Percentiles rank a stretch among this genome's conserved stretches.
Conservation (phyloP, 2,888 invertebrate genomes). For the Caenorhabditis virilis region DNA sequence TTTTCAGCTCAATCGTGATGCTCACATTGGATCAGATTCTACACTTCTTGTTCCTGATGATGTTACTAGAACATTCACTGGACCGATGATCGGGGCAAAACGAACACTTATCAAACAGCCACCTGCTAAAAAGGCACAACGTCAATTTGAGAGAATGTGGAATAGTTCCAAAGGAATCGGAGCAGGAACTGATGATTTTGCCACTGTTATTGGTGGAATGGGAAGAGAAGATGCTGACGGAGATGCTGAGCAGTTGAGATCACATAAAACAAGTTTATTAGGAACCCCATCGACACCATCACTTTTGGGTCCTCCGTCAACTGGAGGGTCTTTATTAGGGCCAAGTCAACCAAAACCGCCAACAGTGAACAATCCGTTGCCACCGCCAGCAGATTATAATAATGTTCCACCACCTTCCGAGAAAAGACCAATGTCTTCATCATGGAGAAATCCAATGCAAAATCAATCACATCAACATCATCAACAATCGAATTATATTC, state of each 20-base stretch:
- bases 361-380: conserved; percentile 6
- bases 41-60: conserved; percentile 48
- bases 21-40: conserved; percentile 11
- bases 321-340: conserved; percentile 24
- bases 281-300: conserved; percentile 16
- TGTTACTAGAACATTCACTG: conserved; percentile 34
- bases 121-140: conserved; percentile 66
- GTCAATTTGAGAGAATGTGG: conserved; percentile 68
- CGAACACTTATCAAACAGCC: conserved; percentile 67
- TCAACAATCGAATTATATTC: not conserved
- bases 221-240: conserved; percentile 24
- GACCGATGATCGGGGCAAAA: conserved; percentile 47
- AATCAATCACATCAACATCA: not conserved
- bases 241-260: not conserved
- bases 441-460: conserved; percentile 7
- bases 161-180: conserved; percentile 48
- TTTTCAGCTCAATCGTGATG: conserved; percentile 8
- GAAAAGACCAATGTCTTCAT: not conserved
- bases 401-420: not conserved
- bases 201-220: conserved; percentile 31
- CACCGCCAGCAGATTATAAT: conserved; percentile 8
- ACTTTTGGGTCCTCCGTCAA: conserved; percentile 31
- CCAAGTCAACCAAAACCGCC: conserved; percentile 25
- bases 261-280: not conserved
- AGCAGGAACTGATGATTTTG: conserved; percentile 34